Evolutionary conservation across 2,797 vertebrate genomes (phyloP), one percentile per base, ranked within the genome.

Genomic region (Arremon brunneinucha): DNA sequence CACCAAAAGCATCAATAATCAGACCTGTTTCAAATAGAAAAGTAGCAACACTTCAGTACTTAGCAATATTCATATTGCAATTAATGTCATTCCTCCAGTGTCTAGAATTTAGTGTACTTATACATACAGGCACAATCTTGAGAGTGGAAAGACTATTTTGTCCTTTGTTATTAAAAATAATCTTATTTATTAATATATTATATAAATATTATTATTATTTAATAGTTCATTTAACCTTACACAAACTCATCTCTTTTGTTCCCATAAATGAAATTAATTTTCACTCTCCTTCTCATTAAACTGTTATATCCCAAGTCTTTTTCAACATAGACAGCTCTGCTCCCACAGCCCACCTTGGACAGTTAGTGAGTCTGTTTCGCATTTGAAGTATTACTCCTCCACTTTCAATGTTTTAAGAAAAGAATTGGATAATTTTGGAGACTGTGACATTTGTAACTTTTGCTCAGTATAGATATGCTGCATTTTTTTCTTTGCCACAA

Each of bases 1-100:
- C 99, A 93, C 99, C 99, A 95, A 99, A 99, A 70, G 99, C 99
- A 97, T 99, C 99, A 72, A 99, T 99, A 92, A 99, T 99, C 95
- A 99, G 98, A 98, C 99, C 99, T 99, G 90, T 95, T 95, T 95
- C 55, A 89, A 95, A 85, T n/a, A 70, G 37, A 88, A 87, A 93
- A 71, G 52, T 19, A 89, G 32, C 49, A 91, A 75, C 24, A 46
- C 13, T 39, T 84, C 15, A 80, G 53, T 26, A 55, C 41, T 77
- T 37, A 24, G 35, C 37, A 62, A 9, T 46, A 71, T 50, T 87
- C 6, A 1, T 47, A 24, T 34, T 60, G 46, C 39, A 69, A 37
- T n/a, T 23, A 64, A 47, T 27, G 6, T 62, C 39, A 53, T 7
- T 41, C 14, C 18, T 64, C 23, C 22, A 17, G 13, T 52, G 32